These are phyloP conservation scores for Mizuhopecten yessoensis DNA, from an alignment of 1,140 invertebrate species.

Conservation along the genomic window DNA sequence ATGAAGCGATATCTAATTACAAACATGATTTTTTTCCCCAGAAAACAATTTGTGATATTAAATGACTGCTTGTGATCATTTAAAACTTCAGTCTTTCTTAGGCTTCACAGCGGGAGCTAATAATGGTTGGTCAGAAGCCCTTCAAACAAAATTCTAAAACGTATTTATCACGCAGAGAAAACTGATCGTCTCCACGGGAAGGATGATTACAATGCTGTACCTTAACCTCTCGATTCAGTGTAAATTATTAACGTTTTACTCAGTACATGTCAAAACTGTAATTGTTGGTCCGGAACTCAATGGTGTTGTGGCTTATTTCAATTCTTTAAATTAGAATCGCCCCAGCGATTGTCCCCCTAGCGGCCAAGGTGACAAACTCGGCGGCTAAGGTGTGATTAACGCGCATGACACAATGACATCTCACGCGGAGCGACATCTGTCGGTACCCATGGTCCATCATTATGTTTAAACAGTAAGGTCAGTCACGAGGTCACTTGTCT, in stretches of 20 bases:
- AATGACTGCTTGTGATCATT: neutral
- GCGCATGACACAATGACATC: slow-evolving; percentile 31
- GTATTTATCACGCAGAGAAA: neutral
- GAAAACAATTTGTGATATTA: neutral
- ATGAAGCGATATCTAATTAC: neutral
- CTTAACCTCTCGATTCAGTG: neutral
- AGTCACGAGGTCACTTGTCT: neutral
- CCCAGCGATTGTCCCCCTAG: slow-evolving; percentile 27
- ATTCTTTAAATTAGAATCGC: slow-evolving; percentile 28
- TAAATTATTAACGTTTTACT: slow-evolving; percentile 40
- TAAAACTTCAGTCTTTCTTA: neutral
- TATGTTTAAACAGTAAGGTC: slow-evolving; percentile 24
- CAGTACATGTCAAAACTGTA: slow-evolving; percentile 33
- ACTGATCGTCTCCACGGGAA: neutral
- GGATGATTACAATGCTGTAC: neutral
- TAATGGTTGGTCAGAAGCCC: neutral
- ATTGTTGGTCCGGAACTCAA: slow-evolving; percentile 31
- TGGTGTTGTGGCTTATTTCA: slow-evolving; percentile 1
- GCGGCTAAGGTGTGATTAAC: slow-evolving; percentile 11
- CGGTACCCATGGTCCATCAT: slow-evolving; percentile 11
- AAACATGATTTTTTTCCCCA: neutral
- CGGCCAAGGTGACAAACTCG: slow-evolving; percentile 13
- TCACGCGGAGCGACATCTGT: slow-evolving; percentile 14
- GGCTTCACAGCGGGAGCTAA: neutral
- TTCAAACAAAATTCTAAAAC: neutral